Evolutionary conservation across 2,888 invertebrate genomes (phyloP).

Genomic region (Orthonevra nobilis): DNA sequence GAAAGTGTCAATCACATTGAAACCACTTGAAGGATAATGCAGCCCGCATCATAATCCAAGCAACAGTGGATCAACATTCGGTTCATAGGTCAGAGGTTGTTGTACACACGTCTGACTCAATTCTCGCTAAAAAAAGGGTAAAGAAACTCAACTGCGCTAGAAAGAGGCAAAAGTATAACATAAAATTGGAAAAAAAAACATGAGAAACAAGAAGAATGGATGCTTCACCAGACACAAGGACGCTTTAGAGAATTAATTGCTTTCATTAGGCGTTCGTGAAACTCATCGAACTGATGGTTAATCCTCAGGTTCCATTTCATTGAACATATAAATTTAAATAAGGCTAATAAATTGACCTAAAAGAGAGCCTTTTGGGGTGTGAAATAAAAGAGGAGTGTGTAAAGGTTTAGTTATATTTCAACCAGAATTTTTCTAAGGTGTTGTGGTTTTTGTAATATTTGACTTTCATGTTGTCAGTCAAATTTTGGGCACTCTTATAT

Average conservation of each 20-base stretch:
- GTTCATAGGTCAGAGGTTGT: slow-evolving; percentile 34
- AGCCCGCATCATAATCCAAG: slow-evolving; percentile 16
- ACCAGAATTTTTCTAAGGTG: no score
- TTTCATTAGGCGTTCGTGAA: slow-evolving; percentile 29
- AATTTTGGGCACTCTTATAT: no score
- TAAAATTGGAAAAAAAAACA: neutral
- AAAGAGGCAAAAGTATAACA: neutral
- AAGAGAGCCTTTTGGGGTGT: neutral
- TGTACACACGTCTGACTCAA: slow-evolving; percentile 1
- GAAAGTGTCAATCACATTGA: slow-evolving; percentile 34
- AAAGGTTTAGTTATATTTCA: no score
- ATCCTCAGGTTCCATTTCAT: slow-evolving; percentile 15
- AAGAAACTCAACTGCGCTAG: no score
- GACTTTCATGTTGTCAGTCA: no score
- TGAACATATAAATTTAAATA: slow-evolving; percentile 51
- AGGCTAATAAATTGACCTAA: slow-evolving; percentile 44
- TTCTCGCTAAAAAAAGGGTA: neutral
- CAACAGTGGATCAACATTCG: neutral
- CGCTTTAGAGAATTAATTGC: slow-evolving; percentile 36
- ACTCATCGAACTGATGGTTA: slow-evolving; percentile 38
- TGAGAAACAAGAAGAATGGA: neutral
- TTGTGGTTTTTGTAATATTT: no score
- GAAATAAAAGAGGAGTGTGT: no score
- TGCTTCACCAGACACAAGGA: neutral
- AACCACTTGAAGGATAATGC: neutral